Conservation (phyloP, 2,113 vertebrate species). For the Hemicordylus capensis region DNA sequence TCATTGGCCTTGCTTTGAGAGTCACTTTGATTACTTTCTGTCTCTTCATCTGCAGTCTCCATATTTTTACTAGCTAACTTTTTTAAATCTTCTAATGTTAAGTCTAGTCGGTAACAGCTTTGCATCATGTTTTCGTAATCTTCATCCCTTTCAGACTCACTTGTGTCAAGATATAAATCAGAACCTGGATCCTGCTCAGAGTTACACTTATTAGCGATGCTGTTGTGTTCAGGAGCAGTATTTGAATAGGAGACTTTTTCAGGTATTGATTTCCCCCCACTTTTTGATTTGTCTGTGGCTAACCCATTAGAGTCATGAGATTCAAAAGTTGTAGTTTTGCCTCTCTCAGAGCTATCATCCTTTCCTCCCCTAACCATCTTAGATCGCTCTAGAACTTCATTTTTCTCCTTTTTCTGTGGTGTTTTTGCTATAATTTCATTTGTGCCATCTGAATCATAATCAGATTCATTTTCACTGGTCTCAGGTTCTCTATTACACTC, state of each 20-base stretch:
- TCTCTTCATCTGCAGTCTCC: constrained; percentile 22
- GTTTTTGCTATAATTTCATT: constrained; percentile 87
- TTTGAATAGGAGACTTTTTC: not conserved
- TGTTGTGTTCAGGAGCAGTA: not conserved
- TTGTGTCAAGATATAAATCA: constrained; percentile 47
- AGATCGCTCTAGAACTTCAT: constrained; percentile 7
- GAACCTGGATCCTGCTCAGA: constrained; percentile 18
- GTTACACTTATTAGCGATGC: not conserved
- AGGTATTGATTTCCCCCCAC: not conserved
- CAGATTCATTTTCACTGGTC: constrained; percentile 54
- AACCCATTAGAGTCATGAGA: constrained; percentile 2
- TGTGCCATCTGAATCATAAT: constrained; percentile 87
- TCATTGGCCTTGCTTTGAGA: not conserved
- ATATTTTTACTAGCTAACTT: constrained; percentile 67
- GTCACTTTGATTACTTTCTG: not conserved
- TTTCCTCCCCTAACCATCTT: constrained; percentile 7
- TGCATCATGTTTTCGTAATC: constrained; percentile 86
- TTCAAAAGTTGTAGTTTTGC: constrained; percentile 22
- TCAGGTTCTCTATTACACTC: not conserved
- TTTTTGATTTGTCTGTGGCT: not conserved
- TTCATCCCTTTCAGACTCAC: constrained; percentile 70
- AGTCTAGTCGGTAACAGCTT: constrained; percentile 77
- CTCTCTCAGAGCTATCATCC: not conserved
- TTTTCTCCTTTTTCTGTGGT: not conserved
- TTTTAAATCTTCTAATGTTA: constrained; percentile 86